Evolutionary conservation across 1,140 invertebrate species (phyloP).

Genomic region (Pseudomyrmex flavicornis): DNA sequence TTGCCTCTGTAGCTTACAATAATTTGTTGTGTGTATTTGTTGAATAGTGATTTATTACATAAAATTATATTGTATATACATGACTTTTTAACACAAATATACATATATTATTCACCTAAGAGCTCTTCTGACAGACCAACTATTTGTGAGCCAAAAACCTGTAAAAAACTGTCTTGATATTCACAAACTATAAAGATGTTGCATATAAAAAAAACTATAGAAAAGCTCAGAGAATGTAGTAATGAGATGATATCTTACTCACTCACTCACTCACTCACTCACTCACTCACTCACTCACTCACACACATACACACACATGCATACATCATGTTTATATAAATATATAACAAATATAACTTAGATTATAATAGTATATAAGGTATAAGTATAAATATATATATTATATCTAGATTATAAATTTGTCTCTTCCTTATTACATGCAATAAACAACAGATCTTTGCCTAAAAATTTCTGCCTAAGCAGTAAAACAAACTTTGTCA

Average conservation of each 20-base stretch:
- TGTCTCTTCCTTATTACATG: background rate
- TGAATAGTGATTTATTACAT: slow-evolving; percentile 65
- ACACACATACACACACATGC: too few species aligned
- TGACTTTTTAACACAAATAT: slow-evolving; percentile 50
- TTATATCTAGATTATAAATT: too few species aligned
- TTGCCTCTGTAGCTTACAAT: slow-evolving; percentile 7
- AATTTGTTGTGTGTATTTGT: slow-evolving; percentile 23
- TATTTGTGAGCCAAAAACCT: slow-evolving; percentile 9
- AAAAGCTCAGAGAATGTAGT: slow-evolving; percentile 20
- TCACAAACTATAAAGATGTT: background rate
- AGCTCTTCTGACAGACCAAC: background rate
- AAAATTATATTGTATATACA: slow-evolving; percentile 46
- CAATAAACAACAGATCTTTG: slow-evolving; percentile 20
- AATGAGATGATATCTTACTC: slow-evolving; percentile 1
- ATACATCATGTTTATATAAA: background rate
- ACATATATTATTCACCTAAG: slow-evolving; percentile 46
- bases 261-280: too few species aligned
- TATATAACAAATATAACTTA: slow-evolving; percentile 15
- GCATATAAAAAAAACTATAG: slow-evolving; percentile 16
- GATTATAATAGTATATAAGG: slow-evolving; percentile 21
- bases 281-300: too few species aligned
- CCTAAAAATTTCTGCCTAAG: background rate
- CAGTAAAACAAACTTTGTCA: background rate
- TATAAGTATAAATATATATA: slow-evolving; percentile 6
- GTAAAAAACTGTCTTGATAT: background rate